Evolutionary conservation across 64 coral and sea anemone species (phyloP).

Genomic region (Porites lutea): DNA sequence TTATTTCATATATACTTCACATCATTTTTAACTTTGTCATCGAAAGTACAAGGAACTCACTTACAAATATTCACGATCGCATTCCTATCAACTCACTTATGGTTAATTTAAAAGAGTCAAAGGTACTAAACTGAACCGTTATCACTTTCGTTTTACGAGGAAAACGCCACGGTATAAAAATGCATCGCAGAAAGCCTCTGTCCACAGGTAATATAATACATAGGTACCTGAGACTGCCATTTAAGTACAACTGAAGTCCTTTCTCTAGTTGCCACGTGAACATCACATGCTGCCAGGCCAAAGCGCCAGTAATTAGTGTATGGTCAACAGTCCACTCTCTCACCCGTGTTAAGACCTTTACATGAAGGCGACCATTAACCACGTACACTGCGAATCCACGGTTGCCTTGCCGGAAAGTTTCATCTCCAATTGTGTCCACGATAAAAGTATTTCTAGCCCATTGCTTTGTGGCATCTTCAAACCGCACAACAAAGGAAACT

Average conservation of each 20-base stretch:
- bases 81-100: no score
- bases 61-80: no score
- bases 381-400: conserved; percentile 86
- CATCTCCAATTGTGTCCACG: conserved; percentile 65
- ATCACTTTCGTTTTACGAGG: no score
- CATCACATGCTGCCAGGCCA: conserved; percentile 76
- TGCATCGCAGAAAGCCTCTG: not conserved
- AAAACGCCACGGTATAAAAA: no score
- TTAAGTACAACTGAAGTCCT: conserved; percentile 63
- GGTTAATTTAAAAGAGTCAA: no score
- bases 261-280: conserved; percentile 73
- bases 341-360: conserved; percentile 40
- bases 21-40: no score
- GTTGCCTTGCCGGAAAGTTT: not conserved
- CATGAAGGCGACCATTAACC: conserved; percentile 26
- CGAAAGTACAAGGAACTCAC: no score
- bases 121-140: no score
- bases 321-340: conserved; percentile 40
- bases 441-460: conserved; percentile 71
- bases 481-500: conserved; percentile 69
- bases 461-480: conserved; percentile 33
- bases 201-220: no score
- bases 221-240: conserved; percentile 63
- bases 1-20: no score
- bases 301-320: conserved; percentile 29